Evolutionary conservation across 2,888 invertebrate species (phyloP), one percentile per base, ranked within the genome.

Genomic region (Ophion slaviceki): DNA sequence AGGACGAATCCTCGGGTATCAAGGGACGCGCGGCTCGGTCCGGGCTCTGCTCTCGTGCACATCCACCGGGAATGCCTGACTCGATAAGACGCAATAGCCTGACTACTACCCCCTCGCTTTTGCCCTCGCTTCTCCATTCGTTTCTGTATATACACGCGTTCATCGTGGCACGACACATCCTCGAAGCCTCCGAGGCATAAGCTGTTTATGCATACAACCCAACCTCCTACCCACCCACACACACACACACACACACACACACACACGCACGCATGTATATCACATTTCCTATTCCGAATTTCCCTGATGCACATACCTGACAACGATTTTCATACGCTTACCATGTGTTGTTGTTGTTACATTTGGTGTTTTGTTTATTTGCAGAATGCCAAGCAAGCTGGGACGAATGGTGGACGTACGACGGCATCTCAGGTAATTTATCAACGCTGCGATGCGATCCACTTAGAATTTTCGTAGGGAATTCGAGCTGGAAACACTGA

Each of bases 341-440:
- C 14, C 14, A 47, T 14, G 14, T 14, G 3, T 11, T 47, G 14
- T 47, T 47, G 14, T 47, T 11, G 47, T 47, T 47, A 47, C 14
- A 47, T 47, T 47, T 47, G 47, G 14, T 47, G 0, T 47, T 47
- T 79, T 80, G 92, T 92, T 92, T 92, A 92, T 92, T 96, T 96
- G 32, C 96, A 97, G 97, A 96, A 93, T 96, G 96, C 88, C 95
- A 96, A 89, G 97, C 96, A 90, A 97, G 97, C 94, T 97, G 97
- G 97, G 97, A 97, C 93, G 97, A 97, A 95, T 97, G 97, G 97
- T 97, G 97, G 97, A 97, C 97, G 0, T 97, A 97, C 95, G 97
- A 97, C 92, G 97, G 97, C 45, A 97, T 97, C 93, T 97, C 97
- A 93, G 97, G 97, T 97, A 93, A 95, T 92, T 87, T 67, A 53